phyloP scores from a whole-genome alignment of 2,113 vertebrate species.

The Thamnaconus septentrionalis region DNA sequence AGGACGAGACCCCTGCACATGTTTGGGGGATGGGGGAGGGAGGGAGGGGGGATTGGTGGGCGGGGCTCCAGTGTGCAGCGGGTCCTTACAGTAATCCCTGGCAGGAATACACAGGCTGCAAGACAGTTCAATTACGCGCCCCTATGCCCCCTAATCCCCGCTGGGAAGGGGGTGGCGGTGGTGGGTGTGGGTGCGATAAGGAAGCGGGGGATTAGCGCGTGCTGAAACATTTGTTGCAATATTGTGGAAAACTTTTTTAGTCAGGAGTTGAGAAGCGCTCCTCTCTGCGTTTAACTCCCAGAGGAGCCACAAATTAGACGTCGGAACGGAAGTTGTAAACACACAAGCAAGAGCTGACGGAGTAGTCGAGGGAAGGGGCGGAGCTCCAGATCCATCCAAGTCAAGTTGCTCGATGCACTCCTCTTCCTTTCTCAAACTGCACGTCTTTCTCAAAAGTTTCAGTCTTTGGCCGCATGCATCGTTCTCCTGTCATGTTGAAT shows the following conservation, averaged over 20 bases:
- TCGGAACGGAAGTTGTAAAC: constrained; percentile 37
- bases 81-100: constrained; percentile 68
- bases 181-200: constrained; percentile 49
- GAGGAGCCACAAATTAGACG: constrained; percentile 50
- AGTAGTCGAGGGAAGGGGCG: too few species aligned
- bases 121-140: constrained; percentile 76
- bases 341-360: too few species aligned
- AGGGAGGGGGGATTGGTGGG: constrained; percentile 43
- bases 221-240: constrained; percentile 69
- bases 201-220: constrained; percentile 62
- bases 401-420: too few species aligned
- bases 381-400: too few species aligned
- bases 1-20: constrained; percentile 63
- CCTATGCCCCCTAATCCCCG: constrained; percentile 68
- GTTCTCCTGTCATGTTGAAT: too few species aligned
- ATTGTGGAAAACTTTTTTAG: constrained; percentile 62
- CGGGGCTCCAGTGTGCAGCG: constrained; percentile 63
- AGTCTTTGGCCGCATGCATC: too few species aligned
- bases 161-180: too few species aligned
- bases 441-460: too few species aligned
- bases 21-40: not conserved
- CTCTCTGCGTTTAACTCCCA: constrained; percentile 57
- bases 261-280: constrained; percentile 47
- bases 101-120: constrained; percentile 67
- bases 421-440: too few species aligned